These are phyloP conservation scores for Ambastaia sidthimunki DNA, from an alignment of 2,797 vertebrate species.

Conservation along the genomic window DNA sequence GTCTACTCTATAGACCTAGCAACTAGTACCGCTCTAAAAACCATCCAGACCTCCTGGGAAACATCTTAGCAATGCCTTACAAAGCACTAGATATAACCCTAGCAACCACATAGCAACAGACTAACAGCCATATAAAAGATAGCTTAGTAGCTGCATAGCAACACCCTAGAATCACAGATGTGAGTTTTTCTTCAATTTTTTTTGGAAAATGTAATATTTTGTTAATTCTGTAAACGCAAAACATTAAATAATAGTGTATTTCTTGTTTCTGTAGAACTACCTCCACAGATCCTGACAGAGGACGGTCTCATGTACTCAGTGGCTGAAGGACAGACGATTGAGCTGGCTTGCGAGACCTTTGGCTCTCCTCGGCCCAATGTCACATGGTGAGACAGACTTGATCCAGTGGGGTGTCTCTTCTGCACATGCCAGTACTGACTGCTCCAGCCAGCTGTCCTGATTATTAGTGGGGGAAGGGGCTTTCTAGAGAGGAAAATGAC, in stretches of 20 bases:
- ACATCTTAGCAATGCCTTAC: no score
- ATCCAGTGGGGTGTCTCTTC: conserved; percentile 23
- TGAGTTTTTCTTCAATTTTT: background rate
- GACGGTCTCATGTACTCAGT: conserved; percentile 74
- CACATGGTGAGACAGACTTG: conserved; percentile 79
- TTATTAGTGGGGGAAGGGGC: conserved; percentile 12
- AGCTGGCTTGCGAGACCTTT: conserved; percentile 84
- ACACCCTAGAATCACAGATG: background rate
- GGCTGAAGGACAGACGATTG: conserved; percentile 79
- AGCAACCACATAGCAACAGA: background rate
- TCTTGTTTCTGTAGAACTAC: conserved; percentile 78
- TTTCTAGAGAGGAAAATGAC: conserved; percentile 1
- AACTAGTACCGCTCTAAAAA: no score
- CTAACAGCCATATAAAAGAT: background rate
- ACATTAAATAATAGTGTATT: background rate
- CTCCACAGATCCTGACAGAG: conserved; percentile 84
- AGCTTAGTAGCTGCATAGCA: background rate
- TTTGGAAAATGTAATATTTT: background rate
- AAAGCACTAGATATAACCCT: background rate
- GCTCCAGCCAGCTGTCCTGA: conserved; percentile 30
- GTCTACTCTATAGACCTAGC: no score
- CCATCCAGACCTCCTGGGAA: no score
- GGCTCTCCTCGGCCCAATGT: conserved; percentile 87
- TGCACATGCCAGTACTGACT: conserved; percentile 38
- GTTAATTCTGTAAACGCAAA: conserved; percentile 1